Evolutionary conservation across 2,797 vertebrate species (phyloP), one percentile per base, ranked within the genome.

Genomic region (Esox masquinongy): DNA sequence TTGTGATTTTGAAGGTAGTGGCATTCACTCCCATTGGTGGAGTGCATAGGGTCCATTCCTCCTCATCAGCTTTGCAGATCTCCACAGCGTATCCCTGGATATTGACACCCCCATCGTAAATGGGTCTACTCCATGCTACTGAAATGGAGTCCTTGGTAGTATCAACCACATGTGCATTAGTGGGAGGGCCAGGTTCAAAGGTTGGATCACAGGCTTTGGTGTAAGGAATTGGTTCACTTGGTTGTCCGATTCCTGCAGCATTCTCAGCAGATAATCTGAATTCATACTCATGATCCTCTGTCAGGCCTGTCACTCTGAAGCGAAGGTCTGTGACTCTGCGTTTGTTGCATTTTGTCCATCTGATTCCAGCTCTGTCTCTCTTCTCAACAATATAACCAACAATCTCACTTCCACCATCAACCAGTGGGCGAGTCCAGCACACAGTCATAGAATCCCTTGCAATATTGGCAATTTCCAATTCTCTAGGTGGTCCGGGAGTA

Each of bases 291-390:
- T 99, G 98, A 78, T 97, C 98, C 88, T 97, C 97, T 84, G 96
- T 95, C 83, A 99, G 90, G 73, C 96, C 97, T 76, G 95, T 98
- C 72, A 96, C 96, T 94, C 98, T 96, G 81, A 99, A 96, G 76
- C 98, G 94, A 81, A 99, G 88, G 86, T 99, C 98, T 86, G 96
- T 99, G 83, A 99, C 94, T 86, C 96, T 95, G 66, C 97, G 97
- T 90, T 99, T 99, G 91, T 97, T 99, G 88, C 97, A 99, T 91
- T 99, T 99, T 81, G 97, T 95, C 98, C 98, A 99, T 61, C 98
- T 94, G 73, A 99, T 93, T 84, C 98, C 98, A 77, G 96, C 94
- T 93, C 95, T 95, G 88, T 99, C 98, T 93, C 97, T 95, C 84
- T 98, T 99, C 89, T 99, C 98, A 82, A 99, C 92, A 69, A 98